Evolutionary conservation across 2,888 invertebrate genomes (phyloP).

Genomic region (Catocala nupta): DNA sequence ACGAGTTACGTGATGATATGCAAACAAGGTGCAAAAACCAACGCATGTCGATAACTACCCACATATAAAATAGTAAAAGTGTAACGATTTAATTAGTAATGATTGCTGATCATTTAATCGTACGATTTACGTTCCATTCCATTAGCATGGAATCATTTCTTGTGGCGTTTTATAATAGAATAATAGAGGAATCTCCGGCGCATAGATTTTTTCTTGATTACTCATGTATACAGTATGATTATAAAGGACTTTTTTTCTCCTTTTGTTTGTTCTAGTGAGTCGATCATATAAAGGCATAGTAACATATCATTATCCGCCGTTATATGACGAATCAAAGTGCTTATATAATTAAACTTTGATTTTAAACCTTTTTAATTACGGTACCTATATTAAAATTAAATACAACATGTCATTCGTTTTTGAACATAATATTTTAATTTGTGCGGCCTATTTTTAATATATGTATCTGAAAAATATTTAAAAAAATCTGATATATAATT

Average conservation of each 20-base stretch:
- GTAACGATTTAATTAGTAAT: conserved; percentile 73
- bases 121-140: conserved; percentile 58
- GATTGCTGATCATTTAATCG: conserved; percentile 60
- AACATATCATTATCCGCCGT: too few species aligned
- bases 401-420: too few species aligned
- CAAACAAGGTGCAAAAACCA: conserved; percentile 61
- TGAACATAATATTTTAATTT: too few species aligned
- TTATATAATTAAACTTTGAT: too few species aligned
- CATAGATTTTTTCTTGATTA: conserved; percentile 16
- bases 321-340: too few species aligned
- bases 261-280: too few species aligned
- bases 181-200: conserved; percentile 21
- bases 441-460: too few species aligned
- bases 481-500: too few species aligned
- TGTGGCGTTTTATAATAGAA: conserved; percentile 32
- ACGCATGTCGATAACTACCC: conserved; percentile 39
- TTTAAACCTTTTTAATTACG: too few species aligned
- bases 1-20: conserved; percentile 66
- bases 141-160: conserved; percentile 55
- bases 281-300: too few species aligned
- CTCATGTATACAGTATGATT: neutral
- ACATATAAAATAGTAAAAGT: conserved; percentile 72
- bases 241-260: neutral
- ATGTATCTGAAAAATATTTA: too few species aligned
- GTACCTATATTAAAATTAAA: too few species aligned